Base-by-base conservation (phyloP, 2,797 vertebrate species). In the Siniperca obscura region DNA sequence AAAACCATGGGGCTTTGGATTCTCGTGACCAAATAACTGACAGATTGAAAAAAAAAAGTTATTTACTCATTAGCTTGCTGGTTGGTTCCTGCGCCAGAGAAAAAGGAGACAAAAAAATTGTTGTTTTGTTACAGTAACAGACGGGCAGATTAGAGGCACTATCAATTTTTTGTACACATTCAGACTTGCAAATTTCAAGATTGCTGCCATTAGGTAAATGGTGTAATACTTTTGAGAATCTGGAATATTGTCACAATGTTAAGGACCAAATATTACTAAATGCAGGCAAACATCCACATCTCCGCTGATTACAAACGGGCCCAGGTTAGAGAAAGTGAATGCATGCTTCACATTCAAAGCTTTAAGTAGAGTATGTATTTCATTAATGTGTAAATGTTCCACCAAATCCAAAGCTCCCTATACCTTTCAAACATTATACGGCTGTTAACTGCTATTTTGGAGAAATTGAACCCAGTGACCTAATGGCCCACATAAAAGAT, bases 21-120 rank as follows among this genome's bases (percentile, higher is more conserved):
- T 25, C 2, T 27, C 22, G 38, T 44, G 42, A 59, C n/a, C 2
- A 30, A 74, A 52, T 52, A 76, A 48, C 44, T 48, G 17, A 59
- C 21, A 74, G 16, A 76, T n/a, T 66, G 65, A 53, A 73, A 53
- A 52, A 53, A 52, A 62, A 48, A 57, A 44, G 9, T 59, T 55
- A 22, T 76, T 65, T 57, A 14, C 25, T 74, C 21, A 16, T 61
- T 30, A 56, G 13, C 14, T 42, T 36, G 36, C 36, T 56, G 12
- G 7, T 21, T 50, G 34, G 19, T 60, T 69, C n/a, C 7, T 46
- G 46, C 40, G 8, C 44, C 36, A 53, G 34, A 25, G 14, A 19
- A 55, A 61, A 82, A 50, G 6, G 19, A n/a, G 27, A 36, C 22
- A n/a, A 34, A 4, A 36, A 60, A n/a, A 36, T 52, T 6, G 0